Base-by-base conservation (phyloP, 2,888 invertebrate species). In the Luperina testacea region DNA sequence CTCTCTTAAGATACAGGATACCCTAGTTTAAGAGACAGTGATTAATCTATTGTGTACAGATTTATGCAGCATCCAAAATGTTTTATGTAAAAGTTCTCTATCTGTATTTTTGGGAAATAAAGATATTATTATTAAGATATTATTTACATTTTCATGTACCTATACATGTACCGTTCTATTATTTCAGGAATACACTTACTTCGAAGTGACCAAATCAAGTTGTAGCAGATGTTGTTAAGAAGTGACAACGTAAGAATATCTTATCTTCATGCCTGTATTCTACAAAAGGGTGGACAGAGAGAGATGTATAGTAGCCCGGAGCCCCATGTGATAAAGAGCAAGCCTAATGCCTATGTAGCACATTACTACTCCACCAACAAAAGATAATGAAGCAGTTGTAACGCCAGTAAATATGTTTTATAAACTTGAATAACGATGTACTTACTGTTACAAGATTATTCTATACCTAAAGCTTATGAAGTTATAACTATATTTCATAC, bases 181-280 rank as follows among this genome's bases (percentile, higher is more conserved):
- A 83, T 97, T 97, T 87, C 95, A 98, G 98, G 98, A 98, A 93
- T 97, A 98, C 87, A 97, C 98, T 80, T 98, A 97, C 89, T 98
- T 98, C 89, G 97, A 97, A 90, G 96, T 94, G 83, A 93, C 97
- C 1, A 97, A 97, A 87, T 90, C 92, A 0, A 95, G 91, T 84
- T 95, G 94, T 78, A 86, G 92, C 65, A 86, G 93, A 45, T 48
- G 94, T 85, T 94, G 77, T 20, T 81, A 81, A 59, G 24, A 64
- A 53, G 8, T 67, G 24, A 24, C 9, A 15, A 20, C 1, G 1
- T 48, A 20, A 38, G n/a, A 61, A 75, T 69, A 24, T 51, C 13
- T 42, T 45, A 42, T 51, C 9, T 24, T 38, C 4, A 20, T 11
- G 27, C 15, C 1, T 57, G n/a, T 20, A 27, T 27, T 24, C 24